Base-by-base conservation (phyloP, 2,797 vertebrate species). In the Selene dorsalis region DNA sequence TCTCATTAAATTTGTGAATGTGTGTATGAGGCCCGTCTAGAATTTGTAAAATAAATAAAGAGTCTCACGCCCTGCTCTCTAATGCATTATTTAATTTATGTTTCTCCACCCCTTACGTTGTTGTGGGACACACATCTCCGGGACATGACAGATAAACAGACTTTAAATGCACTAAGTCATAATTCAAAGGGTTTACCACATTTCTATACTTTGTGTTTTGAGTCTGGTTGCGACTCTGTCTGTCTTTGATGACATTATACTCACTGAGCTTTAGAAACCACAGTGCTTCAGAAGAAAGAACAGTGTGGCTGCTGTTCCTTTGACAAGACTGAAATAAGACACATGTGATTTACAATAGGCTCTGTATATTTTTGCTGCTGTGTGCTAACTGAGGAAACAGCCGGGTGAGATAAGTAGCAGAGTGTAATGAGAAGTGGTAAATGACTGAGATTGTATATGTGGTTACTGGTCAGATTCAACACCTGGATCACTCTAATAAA, bases 361-460 rank as follows among this genome's bases (percentile, higher is more conserved):
- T 72, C 28, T 72, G 13, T 4, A 41, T 24, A 22, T 70, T 38
- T 68, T 28, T 50, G 50, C 28, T 12, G 11, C 58, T 35, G 41
- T 26, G 30, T 35, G 22, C 4, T 16, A 43, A 32, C 24, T 28
- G n/a, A 48, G 41, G 12, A 41, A 39, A 14, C 30, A 12, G 32
- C 4, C 39, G 10, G 22, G 60, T 45, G 1, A 45, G n/a, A 20
- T 6, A 9, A 41, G 24, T 39, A 39, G 2, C 3, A 45, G 11
- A 50, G 5, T 12, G 8, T 41, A 41, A 30, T 13, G 3, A 12
- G 13, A 52, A 24, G 2, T n/a, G n/a, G n/a, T n/a, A n/a, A 22
- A 52, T 52, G 20, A 48, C 17, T 52, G 68, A 10, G 39, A 73
- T 35, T 63, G 4, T 7, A 11, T 43, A 20, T 32, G 13, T 22